Conservation (phyloP, 2,113 vertebrate species). For the human (Homo sapiens) region DNA sequence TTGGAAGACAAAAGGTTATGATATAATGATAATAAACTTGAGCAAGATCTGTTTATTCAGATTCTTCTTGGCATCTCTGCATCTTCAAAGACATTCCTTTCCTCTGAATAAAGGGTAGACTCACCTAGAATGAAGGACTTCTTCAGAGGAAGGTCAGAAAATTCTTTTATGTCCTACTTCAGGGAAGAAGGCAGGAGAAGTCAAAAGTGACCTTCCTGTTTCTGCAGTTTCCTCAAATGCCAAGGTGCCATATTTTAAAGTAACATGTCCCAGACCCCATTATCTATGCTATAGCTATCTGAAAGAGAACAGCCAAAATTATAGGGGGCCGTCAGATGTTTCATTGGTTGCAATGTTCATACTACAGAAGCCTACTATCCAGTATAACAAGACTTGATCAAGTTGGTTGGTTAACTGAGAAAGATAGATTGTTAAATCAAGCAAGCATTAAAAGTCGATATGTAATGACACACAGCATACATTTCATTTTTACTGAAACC, state of each 20-base stretch:
- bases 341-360: not conserved
- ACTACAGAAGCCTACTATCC: not conserved
- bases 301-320: not conserved
- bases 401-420: not conserved
- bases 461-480: not conserved
- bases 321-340: not conserved
- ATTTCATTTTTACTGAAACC: conserved; percentile 3
- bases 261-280: not conserved
- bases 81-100: not conserved
- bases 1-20: not conserved
- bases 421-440: not conserved
- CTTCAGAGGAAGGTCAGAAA: not conserved
- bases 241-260: too few species aligned
- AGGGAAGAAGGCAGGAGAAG: not conserved
- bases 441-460: not conserved
- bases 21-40: not conserved
- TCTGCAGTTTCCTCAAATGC: too few species aligned
- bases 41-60: not conserved
- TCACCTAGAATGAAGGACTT: not conserved
- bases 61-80: not conserved
- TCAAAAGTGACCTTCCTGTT: not conserved
- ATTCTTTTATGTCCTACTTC: not conserved
- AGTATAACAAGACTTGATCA: not conserved
- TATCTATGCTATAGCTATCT: not conserved
- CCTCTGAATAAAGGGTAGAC: not conserved